Conservation (phyloP, 2,797 vertebrate species). For the Urophycis tenuis region DNA sequence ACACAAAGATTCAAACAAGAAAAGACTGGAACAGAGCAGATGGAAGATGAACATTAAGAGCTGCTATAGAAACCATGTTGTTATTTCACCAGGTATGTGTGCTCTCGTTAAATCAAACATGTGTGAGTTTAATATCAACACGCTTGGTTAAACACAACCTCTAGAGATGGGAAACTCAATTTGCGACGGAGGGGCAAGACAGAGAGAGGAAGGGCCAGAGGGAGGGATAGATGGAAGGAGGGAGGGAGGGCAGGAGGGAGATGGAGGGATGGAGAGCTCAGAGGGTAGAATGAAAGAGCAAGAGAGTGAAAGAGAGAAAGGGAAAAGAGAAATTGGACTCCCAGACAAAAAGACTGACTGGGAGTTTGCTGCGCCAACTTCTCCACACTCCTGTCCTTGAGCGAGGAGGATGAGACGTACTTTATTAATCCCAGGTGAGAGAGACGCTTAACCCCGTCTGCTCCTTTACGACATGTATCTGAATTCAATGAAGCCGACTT, state of each 20-base stretch:
- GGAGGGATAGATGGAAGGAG: not conserved
- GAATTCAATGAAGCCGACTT: too few species aligned
- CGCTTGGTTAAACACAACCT: not conserved
- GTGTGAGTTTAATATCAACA: not conserved
- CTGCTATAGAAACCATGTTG: not conserved
- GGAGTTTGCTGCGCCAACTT: not conserved
- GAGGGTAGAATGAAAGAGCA: not conserved
- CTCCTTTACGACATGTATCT: not conserved
- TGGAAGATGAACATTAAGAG: not conserved
- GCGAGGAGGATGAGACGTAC: not conserved
- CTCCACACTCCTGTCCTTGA: not conserved
- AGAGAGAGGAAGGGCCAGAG: not conserved
- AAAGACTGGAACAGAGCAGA: not conserved
- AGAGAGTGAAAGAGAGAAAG: not conserved
- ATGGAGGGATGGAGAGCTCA: not conserved
- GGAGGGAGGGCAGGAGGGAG: not conserved
- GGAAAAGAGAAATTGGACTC: not conserved
- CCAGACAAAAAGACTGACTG: not conserved
- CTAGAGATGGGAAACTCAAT: not conserved
- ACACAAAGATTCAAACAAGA: not conserved
- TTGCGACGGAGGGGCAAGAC: not conserved
- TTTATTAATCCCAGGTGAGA: not conserved
- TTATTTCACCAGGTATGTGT: not conserved
- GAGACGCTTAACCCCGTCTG: not conserved
- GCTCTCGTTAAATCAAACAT: not conserved